Base-by-base conservation (phyloP, 2,113 vertebrate species). In the Zonotrichia leucophrys region DNA sequence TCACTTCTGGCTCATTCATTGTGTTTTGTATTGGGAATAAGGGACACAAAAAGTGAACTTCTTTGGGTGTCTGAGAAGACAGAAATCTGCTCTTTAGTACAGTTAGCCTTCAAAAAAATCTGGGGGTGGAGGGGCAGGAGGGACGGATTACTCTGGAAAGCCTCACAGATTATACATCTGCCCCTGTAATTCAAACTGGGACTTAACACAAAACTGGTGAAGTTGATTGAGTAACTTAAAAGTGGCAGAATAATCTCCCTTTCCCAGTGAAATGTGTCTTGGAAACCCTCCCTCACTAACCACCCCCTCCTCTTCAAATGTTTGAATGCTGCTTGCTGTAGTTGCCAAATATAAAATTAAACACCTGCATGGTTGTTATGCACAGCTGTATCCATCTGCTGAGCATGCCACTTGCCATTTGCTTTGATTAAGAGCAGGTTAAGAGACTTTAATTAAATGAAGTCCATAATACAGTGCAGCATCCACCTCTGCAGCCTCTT, bases 361-460 rank as follows among this genome's bases (percentile, higher is more conserved):
- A 88, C 95, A 97, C 96, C 94, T 96, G 94, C 83, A 88, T 73
- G 88, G 85, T 91, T 96, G 94, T 90, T 94, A 92, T 83, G 90
- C 92, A 95, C 92, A 96, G 90, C 92, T 96, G 90, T 90, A 93
- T 78, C 93, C 94, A 95, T 93, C 88, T 96, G 95, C 94, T 95
- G 88, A 95, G 72, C 75, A n/a, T 89, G 55, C 73, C 64, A 75
- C 91, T 94, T 94, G 70, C 66, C 68, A 90, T 96, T 94, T 95
- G 76, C 90, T 88, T 93, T 95, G 94, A 97, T 96, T 95, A 97
- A 97, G 93, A 94, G 94, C 85, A 89, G 50, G 94, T 91, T 93
- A 96, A 95, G 88, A 94, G 72, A 64, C 82, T 94, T 96, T 96
- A 96, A 96, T 96, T 95, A 96, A 94, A 74, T 78, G 78, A 90